A percentile compares a stretch with the other conserved stretches of the same genome.
phyloP scores from a whole-genome alignment of 1,140 invertebrate genomes.

The Drosophila sulfurigaster region DNA sequence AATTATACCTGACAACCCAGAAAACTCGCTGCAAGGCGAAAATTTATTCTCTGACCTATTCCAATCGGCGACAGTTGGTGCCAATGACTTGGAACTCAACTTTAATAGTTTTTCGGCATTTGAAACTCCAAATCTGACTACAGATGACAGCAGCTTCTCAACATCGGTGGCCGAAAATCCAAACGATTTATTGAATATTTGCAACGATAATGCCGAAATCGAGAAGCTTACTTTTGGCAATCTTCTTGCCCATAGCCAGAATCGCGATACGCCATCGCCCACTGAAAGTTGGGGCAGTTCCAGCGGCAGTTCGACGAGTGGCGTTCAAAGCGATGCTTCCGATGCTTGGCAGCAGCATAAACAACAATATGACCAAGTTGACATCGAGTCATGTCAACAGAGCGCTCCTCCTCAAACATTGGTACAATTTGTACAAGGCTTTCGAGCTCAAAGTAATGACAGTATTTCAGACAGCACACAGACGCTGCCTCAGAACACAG shows the following conservation, averaged over 20 bases:
- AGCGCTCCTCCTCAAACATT: conserved; percentile 4
- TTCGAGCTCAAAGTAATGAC: conserved; percentile 18
- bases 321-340: conserved; percentile 70
- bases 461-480: conserved; percentile 25
- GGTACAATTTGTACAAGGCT: conserved; percentile 5
- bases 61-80: conserved; percentile 11
- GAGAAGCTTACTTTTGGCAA: conserved; percentile 50
- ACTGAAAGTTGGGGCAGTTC: conserved; percentile 69
- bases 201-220: conserved; percentile 55
- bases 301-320: conserved; percentile 69
- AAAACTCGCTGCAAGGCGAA: conserved; percentile 25
- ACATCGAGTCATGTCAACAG: conserved; percentile 13
- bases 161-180: conserved; percentile 24
- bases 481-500: not conserved
- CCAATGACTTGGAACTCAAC: conserved; percentile 51
- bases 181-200: conserved; percentile 59
- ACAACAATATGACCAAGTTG: conserved; percentile 5
- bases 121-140: conserved; percentile 2
- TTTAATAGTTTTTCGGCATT: conserved; percentile 41
- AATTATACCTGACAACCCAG: conserved; percentile 38
- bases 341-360: conserved; percentile 46
- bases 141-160: conserved; percentile 5
- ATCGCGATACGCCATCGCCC: conserved; percentile 74
- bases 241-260: conserved; percentile 36
- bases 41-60: conserved; percentile 42